Evolutionary conservation across 2,113 vertebrate genomes (phyloP).

Genomic region (Cygnus atratus): DNA sequence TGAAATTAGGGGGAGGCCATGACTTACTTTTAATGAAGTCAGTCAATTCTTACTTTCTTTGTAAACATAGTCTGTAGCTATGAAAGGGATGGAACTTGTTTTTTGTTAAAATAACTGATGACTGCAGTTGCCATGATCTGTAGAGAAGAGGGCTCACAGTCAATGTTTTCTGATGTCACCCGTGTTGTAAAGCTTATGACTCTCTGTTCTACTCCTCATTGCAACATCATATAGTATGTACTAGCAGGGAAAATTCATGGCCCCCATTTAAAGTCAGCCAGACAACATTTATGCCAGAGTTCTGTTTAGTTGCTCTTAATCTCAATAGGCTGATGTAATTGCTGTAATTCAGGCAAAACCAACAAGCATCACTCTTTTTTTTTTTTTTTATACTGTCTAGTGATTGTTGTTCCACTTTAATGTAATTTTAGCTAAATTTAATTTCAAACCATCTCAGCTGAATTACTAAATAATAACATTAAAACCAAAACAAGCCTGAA

Average conservation of each 20-base stretch:
- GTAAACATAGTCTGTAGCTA: neutral
- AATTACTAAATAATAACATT: conserved; percentile 37
- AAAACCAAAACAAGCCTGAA: neutral
- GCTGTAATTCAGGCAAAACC: neutral
- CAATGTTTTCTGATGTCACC: neutral
- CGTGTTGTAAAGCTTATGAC: neutral
- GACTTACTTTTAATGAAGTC: neutral
- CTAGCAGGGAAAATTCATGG: neutral
- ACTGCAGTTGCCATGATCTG: neutral
- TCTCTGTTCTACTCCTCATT: neutral
- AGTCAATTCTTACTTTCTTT: neutral
- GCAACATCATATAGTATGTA: neutral
- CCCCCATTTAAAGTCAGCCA: neutral
- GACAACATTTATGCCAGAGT: neutral
- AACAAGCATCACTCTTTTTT: neutral
- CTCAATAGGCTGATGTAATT: neutral
- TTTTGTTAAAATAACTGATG: neutral
- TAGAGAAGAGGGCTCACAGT: neutral
- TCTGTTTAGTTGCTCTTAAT: neutral
- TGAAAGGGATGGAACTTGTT: neutral
- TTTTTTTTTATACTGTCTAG: neutral
- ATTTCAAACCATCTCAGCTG: conserved; percentile 21
- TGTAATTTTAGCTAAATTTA: conserved; percentile 26
- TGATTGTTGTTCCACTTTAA: neutral
- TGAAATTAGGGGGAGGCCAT: neutral